Conservation (phyloP, 1,140 invertebrate genomes). For the Hermatobates lingyangjiaoensis region DNA sequence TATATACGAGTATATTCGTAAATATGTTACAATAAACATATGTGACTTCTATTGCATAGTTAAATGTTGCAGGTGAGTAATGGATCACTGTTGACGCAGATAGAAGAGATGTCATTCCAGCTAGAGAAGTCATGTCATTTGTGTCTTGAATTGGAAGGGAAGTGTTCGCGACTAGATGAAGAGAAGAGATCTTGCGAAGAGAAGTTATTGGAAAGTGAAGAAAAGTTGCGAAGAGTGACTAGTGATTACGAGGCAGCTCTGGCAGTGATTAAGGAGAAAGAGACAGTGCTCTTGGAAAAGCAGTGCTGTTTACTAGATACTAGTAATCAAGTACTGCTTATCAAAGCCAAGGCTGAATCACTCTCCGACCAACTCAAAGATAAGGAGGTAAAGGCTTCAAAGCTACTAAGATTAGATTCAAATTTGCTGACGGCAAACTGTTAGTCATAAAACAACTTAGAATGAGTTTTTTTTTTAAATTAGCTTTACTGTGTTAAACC, state of each 20-base stretch:
- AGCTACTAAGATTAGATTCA: too few relatives aligned
- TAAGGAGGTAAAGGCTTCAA: constrained; percentile 1
- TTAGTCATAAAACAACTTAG: too few relatives aligned
- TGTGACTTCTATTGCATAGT: too few relatives aligned
- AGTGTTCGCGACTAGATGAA: not conserved
- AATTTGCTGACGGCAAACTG: too few relatives aligned
- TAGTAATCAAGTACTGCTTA: constrained; percentile 18
- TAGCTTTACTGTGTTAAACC: too few relatives aligned
- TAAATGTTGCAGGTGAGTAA: too few relatives aligned
- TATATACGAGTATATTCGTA: too few relatives aligned
- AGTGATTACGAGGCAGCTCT: not conserved
- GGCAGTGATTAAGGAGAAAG: constrained; percentile 24
- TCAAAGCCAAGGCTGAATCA: not conserved
- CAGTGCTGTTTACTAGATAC: constrained; percentile 24
- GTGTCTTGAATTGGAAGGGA: constrained; percentile 3
- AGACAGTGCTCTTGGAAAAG: constrained; percentile 23
- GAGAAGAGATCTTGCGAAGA: not conserved
- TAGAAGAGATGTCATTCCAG: constrained; percentile 12
- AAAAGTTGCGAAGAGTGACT: not conserved
- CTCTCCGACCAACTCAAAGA: not conserved
- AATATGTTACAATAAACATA: too few relatives aligned
- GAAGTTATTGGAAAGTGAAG: not conserved
- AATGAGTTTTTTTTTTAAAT: too few relatives aligned
- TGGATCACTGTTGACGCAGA: not conserved
- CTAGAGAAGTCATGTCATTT: constrained; percentile 13